Base-by-base conservation (phyloP, 2,797 vertebrate species). In the Antennarius maculatus region DNA sequence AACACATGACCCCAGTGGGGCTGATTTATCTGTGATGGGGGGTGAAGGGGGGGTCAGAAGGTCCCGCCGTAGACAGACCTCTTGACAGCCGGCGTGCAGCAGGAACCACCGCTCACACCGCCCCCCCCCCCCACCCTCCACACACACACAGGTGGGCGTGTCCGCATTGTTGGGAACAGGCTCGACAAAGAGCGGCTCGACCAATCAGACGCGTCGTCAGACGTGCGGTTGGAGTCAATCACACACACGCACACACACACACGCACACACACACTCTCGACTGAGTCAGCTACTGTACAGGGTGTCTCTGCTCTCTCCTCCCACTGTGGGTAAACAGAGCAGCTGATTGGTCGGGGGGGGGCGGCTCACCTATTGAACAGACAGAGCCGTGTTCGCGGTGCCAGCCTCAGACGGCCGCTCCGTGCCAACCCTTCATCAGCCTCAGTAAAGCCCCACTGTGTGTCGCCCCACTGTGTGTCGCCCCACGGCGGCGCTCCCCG, bases 361-460 rank as follows among this genome's bases (percentile, higher is more conserved):
- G 1, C 1, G 23, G 23, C 84, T 85, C 79, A 82, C 74, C 77
- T 82, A 86, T 83, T 90, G 82, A 91, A 82, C 80, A 82, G 72
- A 79, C 68, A 68, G n/a, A 66, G 10, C 69, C 0, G 63, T 83
- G 80, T 89, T 88, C 82, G 78, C 85, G 9, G 41, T 27, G 68
- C 83, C 85, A 74, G 81, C 83, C 84, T 85, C 76, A 79, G 81
- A 81, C 16, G 49, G 56, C 29, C 2, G 0, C 0, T 16, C 57
- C 4, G 56, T 90, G 91, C 92, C 92, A 93, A 89, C 86, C 89
- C 88, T 92, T 92, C 88, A 92, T 89, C 75, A 66, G 73, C 12
- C 54, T 45, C 71, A 85, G 84, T 63, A 86, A 86, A 88, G 86
- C 83, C 67, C 70, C 61, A 62, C 83, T 88, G 79, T 91, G 34